phyloP scores from a whole-genome alignment of 2,113 vertebrate species.

The Nibea coibor region DNA sequence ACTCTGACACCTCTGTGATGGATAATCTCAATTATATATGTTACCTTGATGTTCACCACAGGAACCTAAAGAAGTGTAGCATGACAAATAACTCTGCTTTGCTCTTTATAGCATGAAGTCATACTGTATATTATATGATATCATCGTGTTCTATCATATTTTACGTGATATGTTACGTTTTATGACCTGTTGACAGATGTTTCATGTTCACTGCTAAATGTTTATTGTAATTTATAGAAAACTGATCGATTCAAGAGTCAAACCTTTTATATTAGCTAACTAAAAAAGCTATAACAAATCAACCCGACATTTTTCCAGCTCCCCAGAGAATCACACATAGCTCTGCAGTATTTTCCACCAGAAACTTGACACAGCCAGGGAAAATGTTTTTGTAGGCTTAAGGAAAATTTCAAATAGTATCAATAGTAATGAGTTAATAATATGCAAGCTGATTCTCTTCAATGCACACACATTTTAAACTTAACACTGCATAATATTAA shows the following conservation, averaged over 20 bases:
- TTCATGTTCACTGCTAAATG: conserved; percentile 3
- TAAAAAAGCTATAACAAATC: conserved; percentile 35
- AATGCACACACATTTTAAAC: background rate
- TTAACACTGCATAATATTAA: background rate
- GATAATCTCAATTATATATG: background rate
- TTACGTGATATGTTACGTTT: conserved; percentile 18
- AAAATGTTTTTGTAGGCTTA: conserved; percentile 3
- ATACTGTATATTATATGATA: background rate
- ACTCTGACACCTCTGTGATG: background rate
- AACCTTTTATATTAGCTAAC: conserved; percentile 20
- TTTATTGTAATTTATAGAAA: conserved; percentile 30
- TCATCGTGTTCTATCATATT: background rate
- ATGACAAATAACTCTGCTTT: conserved; percentile 2
- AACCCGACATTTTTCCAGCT: conserved; percentile 40
- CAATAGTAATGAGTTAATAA: background rate
- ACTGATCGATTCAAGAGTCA: conserved; percentile 29
- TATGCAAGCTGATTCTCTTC: background rate
- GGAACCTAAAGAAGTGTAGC: background rate
- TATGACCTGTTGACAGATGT: conserved; percentile 10
- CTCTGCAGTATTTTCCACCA: conserved; percentile 32
- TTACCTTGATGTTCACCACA: background rate
- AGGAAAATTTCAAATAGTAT: conserved; percentile 2
- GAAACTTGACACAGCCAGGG: conserved; percentile 7
- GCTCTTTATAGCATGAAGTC: background rate
- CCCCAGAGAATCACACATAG: conserved; percentile 20